Conservation (phyloP, 2,113 vertebrate species). For the Opisthocomus hoazin region DNA sequence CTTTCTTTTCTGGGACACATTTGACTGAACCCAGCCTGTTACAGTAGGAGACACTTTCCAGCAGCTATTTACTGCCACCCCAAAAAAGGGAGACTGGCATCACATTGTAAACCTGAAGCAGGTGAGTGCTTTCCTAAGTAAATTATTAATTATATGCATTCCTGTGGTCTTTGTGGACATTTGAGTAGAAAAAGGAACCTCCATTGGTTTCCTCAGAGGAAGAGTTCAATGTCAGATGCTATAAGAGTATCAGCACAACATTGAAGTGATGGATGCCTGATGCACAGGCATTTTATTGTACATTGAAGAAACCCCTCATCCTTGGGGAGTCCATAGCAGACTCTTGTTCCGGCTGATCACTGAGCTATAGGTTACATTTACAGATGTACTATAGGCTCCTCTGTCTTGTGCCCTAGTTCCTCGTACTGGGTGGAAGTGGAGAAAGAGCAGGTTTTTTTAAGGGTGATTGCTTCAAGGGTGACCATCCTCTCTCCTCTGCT, state of each 20-base stretch:
- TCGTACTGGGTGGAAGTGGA: not conserved
- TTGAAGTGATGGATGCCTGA: not conserved
- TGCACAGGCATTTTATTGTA: not conserved
- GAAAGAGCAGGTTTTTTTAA: not conserved
- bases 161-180: not conserved
- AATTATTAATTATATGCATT: not conserved
- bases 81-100: not conserved
- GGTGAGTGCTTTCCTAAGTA: not conserved
- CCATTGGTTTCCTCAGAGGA: not conserved
- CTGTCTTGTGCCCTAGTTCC: not conserved
- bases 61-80: not conserved
- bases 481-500: not conserved
- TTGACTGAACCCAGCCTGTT: not conserved
- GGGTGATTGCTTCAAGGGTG: not conserved
- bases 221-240: not conserved
- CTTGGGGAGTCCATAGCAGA: not conserved
- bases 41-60: not conserved
- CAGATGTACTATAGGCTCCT: not conserved
- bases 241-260: not conserved
- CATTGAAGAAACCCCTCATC: not conserved
- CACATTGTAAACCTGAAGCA: not conserved
- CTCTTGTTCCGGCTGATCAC: not conserved
- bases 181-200: not conserved
- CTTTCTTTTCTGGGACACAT: not conserved
- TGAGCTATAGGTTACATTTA: not conserved